Percentiles rank a stretch among this genome's conserved stretches.
Evolutionary conservation across 1,140 invertebrate genomes (phyloP).

Genomic region (Caenorhabditis latens): DNA sequence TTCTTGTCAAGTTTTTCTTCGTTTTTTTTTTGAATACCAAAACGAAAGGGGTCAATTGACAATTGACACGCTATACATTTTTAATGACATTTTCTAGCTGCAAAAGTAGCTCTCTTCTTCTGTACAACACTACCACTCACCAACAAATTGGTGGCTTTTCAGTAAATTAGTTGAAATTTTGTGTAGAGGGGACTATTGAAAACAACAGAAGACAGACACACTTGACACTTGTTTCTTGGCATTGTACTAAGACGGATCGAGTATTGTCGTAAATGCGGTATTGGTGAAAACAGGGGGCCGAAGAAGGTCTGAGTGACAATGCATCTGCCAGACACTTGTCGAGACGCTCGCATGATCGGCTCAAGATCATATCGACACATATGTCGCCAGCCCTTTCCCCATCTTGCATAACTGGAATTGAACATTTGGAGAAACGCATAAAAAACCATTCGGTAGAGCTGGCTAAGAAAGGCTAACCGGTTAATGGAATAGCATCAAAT

Average conservation of each 20-base stretch:
- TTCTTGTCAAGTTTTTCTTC: not conserved
- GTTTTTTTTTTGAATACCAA: not conserved
- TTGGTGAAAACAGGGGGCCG: not conserved
- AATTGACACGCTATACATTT: constrained; percentile 43
- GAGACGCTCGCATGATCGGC: constrained; percentile 35
- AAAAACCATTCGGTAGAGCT: constrained; percentile 14
- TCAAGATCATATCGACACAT: constrained; percentile 53
- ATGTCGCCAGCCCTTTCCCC: constrained; percentile 19
- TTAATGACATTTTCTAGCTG: constrained; percentile 4
- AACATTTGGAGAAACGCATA: not conserved
- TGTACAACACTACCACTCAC: constrained; percentile 19
- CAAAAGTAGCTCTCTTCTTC: constrained; percentile 34
- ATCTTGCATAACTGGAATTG: constrained; percentile 49
- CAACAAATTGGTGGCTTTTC: not conserved
- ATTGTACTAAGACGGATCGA: constrained; percentile 38
- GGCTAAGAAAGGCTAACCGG: constrained; percentile 6
- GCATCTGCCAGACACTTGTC: constrained; percentile 52
- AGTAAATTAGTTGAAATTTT: constrained; percentile 49
- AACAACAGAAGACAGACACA: constrained; percentile 9
- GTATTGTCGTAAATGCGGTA: constrained; percentile 39
- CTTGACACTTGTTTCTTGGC: constrained; percentile 47
- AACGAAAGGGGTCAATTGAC: not conserved
- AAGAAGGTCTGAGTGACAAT: constrained; percentile 42
- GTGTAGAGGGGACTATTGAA: not conserved
- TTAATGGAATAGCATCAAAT: constrained; percentile 40